Evolutionary conservation across 2,888 invertebrate species (phyloP).

Genomic region (Callyntrura guangdongensis): DNA sequence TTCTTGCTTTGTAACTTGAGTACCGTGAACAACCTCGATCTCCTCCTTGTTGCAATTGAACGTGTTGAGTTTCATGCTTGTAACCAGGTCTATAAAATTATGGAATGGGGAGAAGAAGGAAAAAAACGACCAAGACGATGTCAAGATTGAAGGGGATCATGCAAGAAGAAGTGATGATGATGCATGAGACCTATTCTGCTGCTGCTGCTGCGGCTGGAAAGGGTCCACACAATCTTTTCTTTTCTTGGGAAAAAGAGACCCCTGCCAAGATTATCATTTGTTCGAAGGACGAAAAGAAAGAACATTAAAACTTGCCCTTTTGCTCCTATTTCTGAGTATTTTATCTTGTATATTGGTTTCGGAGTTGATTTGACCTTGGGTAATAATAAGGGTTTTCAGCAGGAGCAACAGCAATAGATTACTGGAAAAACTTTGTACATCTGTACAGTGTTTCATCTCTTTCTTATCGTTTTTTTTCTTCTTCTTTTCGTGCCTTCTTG

Average conservation of each 20-base stretch:
- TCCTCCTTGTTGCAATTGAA: constrained; percentile 66
- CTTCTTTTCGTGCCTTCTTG: not conserved
- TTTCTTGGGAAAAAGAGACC: constrained; percentile 54
- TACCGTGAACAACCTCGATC: constrained; percentile 75
- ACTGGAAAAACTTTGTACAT: constrained; percentile 28
- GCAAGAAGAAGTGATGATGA: constrained; percentile 49
- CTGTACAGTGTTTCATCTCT: constrained; percentile 18
- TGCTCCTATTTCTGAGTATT: constrained; percentile 60
- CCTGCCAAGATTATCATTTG: constrained; percentile 73
- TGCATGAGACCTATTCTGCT: constrained; percentile 16
- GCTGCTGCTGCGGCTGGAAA: constrained; percentile 11
- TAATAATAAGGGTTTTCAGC: constrained; percentile 61
- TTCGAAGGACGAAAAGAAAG: constrained; percentile 60
- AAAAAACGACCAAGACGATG: constrained; percentile 16
- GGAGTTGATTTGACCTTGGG: constrained; percentile 58
- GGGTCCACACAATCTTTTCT: constrained; percentile 57
- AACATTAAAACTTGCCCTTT: constrained; percentile 73
- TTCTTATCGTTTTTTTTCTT: constrained; percentile 7
- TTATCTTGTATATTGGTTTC: constrained; percentile 47
- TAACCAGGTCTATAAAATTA: constrained; percentile 32
- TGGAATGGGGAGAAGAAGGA: not conserved
- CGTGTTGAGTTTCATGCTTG: constrained; percentile 71
- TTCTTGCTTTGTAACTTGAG: constrained; percentile 72
- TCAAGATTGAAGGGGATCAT: constrained; percentile 46
- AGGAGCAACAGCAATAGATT: constrained; percentile 27